Evolutionary conservation across 2,797 vertebrate species (phyloP).

Genomic region (Coluber constrictor): DNA sequence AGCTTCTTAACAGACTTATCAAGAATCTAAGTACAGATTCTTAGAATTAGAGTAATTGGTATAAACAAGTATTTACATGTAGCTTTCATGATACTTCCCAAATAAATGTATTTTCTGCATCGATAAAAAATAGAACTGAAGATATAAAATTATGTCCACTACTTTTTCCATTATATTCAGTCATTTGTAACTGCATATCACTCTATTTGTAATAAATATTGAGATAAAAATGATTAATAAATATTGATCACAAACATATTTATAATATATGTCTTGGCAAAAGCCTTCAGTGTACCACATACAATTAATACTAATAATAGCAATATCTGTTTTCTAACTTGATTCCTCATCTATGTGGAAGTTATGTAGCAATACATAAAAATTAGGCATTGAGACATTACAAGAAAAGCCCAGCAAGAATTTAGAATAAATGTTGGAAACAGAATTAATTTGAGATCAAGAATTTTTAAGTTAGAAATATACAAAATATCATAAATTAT

Average conservation of each 20-base stretch:
- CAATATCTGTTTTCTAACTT: background rate
- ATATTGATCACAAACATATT: background rate
- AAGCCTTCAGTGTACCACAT: background rate
- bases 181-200: background rate
- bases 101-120: background rate
- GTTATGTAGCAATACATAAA: background rate
- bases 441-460: conserved; percentile 72
- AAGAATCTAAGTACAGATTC: background rate
- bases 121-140: background rate
- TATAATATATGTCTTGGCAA: background rate
- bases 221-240: background rate
- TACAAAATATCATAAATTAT: conserved; percentile 78
- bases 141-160: background rate
- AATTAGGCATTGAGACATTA: background rate
- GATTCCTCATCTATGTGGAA: background rate
- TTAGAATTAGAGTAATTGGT: background rate
- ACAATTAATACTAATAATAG: background rate
- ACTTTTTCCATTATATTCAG: background rate
- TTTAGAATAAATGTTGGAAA: conserved; percentile 70
- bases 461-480: conserved; percentile 68
- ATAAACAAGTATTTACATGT: background rate
- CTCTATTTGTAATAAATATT: background rate
- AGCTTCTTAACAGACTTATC: background rate
- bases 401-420: conserved; percentile 40
- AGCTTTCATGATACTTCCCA: background rate